Base-by-base conservation (phyloP, 2,888 invertebrate genomes). In the Eremobia ochroleuca region DNA sequence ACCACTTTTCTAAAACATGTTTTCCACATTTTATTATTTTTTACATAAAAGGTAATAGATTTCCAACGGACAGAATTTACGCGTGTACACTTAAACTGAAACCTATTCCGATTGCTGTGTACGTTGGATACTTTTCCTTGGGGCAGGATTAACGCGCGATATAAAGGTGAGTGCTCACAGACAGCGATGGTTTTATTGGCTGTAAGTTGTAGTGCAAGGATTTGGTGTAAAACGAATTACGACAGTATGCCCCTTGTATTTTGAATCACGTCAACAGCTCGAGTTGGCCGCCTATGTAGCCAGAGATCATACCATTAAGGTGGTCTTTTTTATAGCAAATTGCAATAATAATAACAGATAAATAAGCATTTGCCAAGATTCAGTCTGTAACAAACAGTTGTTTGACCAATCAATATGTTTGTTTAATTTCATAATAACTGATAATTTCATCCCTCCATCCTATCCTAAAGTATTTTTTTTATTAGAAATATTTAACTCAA, bases 141-240 rank as follows among this genome's bases (percentile, higher is more conserved):
- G 86, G 85, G 87, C 82, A 79, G 83, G 83, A 90, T 91, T 89
- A 90, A 87, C 85, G 83, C 73, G 83, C 82, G 84, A 77, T 81
- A 88, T 91, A 89, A 91, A 91, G 89, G 87, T 88, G 87, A 87
- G 85, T 85, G 86, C 85, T 82, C 79, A 81, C 75, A 59, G 77
- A 74, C 85, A 86, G 88, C 83, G 83, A 89, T 88, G 81, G 84
- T 91, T 92, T 92, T 91, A 91, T 90, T 91, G 88, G 85, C 86
- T 87, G 81, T 88, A 85, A 87, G 88, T 87, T 82, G 82, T 83
- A 75, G 82, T 88, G 88, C 89, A 88, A 90, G 88, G 87, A 83
- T 91, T 90, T 87, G 88, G 89, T 90, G 88, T 92, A 87, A 90
- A 91, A 88, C 86, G 85, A 88, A 90, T 89, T 86, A 83, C 85